Base-by-base conservation (phyloP, 2,113 vertebrate genomes). In the Anguilla japonica region DNA sequence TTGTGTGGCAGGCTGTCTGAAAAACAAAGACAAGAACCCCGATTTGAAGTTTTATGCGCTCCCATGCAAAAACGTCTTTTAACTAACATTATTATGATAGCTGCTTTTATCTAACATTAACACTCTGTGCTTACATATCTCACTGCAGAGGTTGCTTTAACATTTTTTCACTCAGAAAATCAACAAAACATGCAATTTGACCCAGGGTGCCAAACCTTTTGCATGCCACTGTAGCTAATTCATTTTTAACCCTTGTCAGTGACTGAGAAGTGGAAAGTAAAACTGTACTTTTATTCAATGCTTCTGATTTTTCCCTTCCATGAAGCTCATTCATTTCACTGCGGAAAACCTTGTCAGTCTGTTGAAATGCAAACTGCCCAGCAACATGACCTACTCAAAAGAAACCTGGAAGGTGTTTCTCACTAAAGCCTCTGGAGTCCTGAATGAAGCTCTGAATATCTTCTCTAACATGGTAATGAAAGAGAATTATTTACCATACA, bases 371-470 rank as follows among this genome's bases (percentile, higher is more conserved):
- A 79, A 83, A 82, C 81, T 79, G 16, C 8, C 67, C 46, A 67
- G 78, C 63, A 86, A 88, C 20, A 57, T 88, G 84, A 78, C 34
- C 22, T 71, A 60, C 80, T 13, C 79, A 16, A 84, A 88, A 88
- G 84, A 89, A 16, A 81, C 82, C 8, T 88, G 84, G 87, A 89
- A 86, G 43, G 60, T 89, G 63, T 86, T 88, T 57, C 83, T 89
- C 87, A 88, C 1, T 22, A 84, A 82, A 86, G 67, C 41, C 34
- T 40, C 78, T 79, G 34, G 81, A 88, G 53, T 18, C 5, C 87
- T 89, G 80, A 87, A 86, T 43, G 71, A 85, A 11, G 89, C 81
- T 63, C 41, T 83, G 20, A n/a, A 41, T n/a, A 80, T 11, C 14
- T 71, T 82, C 41, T 82, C 85, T 34, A 82, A 71, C 81, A 82